Conservation (phyloP, 2,888 invertebrate genomes). For the Tetragnatha montana region DNA sequence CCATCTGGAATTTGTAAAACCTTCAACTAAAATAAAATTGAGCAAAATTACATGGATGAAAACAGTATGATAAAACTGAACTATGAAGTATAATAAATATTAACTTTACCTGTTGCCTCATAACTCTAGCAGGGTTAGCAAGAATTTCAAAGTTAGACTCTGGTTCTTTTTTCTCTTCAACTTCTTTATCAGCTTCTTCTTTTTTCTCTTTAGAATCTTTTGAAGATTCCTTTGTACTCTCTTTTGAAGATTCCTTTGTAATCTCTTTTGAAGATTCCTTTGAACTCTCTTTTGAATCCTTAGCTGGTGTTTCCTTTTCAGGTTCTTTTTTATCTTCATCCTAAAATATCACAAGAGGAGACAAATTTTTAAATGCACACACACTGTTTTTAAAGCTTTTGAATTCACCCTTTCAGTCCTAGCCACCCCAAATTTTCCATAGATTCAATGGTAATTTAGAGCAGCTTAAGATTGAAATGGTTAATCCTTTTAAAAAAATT, state of each 20-base stretch:
- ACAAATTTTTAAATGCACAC: not conserved
- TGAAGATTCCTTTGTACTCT: conserved; percentile 76
- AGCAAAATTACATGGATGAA: not conserved
- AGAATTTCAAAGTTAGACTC: conserved; percentile 94
- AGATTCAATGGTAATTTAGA: too few species aligned
- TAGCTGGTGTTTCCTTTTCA: conserved; percentile 76
- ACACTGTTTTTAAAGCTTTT: too few species aligned
- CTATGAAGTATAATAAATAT: not conserved
- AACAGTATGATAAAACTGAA: not conserved
- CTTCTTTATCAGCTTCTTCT: conserved; percentile 72
- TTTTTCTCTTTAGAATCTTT: conserved; percentile 77
- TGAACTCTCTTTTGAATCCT: conserved; percentile 76
- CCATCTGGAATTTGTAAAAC: conserved; percentile 87
- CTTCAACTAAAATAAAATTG: conserved; percentile 76
- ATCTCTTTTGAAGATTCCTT: conserved; percentile 78
- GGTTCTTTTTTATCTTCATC: conserved; percentile 78
- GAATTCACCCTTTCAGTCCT: too few species aligned
- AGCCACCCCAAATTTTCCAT: too few species aligned
- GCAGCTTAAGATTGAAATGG: too few species aligned
- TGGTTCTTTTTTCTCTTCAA: conserved; percentile 80
- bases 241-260: conserved; percentile 75
- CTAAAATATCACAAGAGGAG: conserved; percentile 10
- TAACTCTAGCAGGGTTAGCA: conserved; percentile 94
- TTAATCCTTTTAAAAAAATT: too few species aligned
- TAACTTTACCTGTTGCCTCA: conserved; percentile 87